Percentiles rank a stretch among this genome's conserved stretches.
These are phyloP conservation scores for Chloebia gouldiae DNA, from an alignment of 2,113 vertebrate species.

Conservation along the genomic window DNA sequence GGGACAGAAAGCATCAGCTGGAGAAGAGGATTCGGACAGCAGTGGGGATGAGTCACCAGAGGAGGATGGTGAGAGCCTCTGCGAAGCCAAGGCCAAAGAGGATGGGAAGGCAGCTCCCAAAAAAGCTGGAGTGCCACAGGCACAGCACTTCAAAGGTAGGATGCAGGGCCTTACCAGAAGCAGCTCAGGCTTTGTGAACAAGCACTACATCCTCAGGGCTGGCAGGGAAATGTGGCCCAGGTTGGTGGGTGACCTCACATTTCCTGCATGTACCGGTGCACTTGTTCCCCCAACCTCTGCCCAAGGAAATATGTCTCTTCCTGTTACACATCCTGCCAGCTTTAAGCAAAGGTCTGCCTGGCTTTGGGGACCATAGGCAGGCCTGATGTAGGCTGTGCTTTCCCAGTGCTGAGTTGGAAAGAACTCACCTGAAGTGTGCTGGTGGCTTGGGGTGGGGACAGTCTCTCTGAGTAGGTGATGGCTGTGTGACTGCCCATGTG, in stretches of 20 bases:
- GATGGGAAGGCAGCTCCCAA: neutral
- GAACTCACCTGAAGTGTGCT: neutral
- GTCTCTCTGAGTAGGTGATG: neutral
- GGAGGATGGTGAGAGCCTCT: neutral
- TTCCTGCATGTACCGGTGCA: neutral
- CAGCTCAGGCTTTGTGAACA: neutral
- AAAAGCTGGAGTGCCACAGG: neutral
- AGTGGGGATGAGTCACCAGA: neutral
- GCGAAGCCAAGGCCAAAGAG: neutral
- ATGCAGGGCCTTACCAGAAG: fast-evolving
- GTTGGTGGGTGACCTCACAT: neutral
- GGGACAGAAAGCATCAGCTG: neutral
- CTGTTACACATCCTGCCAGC: fast-evolving
- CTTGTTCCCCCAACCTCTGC: neutral
- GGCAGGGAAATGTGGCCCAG: fast-evolving
- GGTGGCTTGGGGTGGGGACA: neutral
- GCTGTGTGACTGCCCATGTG: fast-evolving
- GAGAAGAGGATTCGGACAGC: neutral
- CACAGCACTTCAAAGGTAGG: conserved; percentile 65
- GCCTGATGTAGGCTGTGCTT: neutral
- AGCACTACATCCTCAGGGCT: neutral
- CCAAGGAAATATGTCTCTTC: fast-evolving
- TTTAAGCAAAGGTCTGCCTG: neutral
- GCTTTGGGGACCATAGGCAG: neutral
- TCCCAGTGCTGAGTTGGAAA: neutral